phyloP scores from a whole-genome alignment of 2,888 invertebrate species.

The Perizoma flavofasciatum region DNA sequence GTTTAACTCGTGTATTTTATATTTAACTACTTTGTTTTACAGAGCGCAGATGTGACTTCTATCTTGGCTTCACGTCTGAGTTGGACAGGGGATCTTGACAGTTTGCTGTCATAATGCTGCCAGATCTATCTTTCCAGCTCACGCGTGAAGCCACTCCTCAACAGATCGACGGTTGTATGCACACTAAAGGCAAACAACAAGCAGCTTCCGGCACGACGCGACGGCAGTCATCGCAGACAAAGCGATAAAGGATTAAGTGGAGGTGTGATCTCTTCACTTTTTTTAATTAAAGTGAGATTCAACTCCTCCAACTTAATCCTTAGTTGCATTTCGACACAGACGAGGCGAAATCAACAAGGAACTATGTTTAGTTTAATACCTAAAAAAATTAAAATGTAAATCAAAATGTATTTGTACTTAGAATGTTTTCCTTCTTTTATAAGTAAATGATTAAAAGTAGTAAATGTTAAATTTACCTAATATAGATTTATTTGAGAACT shows the following conservation, averaged over 20 bases:
- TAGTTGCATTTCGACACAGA: conserved; percentile 61
- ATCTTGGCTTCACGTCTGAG: conserved; percentile 75
- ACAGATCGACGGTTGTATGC: conserved; percentile 3
- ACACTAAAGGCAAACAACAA: not conserved
- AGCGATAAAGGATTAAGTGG: conserved; percentile 81
- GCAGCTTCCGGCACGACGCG: not conserved
- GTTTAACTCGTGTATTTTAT: conserved; percentile 41
- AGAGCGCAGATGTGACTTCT: conserved; percentile 42
- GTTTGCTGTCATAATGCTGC: conserved; percentile 72
- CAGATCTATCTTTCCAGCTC: conserved; percentile 86
- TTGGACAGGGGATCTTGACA: conserved; percentile 85
- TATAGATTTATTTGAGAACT: no score
- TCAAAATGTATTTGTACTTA: no score
- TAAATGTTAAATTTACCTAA: no score
- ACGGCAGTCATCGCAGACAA: not conserved
- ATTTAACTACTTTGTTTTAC: conserved; percentile 56
- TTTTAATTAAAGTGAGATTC: conserved; percentile 83
- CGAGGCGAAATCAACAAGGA: conserved; percentile 18
- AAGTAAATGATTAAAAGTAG: no score
- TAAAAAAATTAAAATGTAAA: not conserved
- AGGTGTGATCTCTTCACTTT: conserved; percentile 86
- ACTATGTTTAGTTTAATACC: not conserved
- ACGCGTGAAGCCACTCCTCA: conserved; percentile 67
- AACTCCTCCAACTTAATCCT: conserved; percentile 85
- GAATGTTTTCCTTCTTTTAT: no score